Evolutionary conservation across 2,797 vertebrate species (phyloP).

Genomic region (Zalophus californianus): DNA sequence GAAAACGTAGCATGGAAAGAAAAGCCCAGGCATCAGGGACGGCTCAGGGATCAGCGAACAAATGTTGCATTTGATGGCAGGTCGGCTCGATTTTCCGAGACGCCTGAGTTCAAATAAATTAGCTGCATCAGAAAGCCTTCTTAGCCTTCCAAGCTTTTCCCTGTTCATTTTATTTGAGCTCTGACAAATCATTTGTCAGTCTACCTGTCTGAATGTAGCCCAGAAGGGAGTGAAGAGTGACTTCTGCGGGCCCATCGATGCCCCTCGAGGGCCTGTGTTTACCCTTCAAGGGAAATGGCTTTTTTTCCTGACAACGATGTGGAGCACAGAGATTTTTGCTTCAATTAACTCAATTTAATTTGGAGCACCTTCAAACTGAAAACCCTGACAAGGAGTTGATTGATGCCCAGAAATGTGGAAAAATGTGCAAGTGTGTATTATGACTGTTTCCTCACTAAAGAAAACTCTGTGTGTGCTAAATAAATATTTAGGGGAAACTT

Average conservation of each 20-base stretch:
- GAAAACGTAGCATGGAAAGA: background rate
- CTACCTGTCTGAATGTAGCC: slow-evolving; percentile 72
- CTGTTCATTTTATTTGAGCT: slow-evolving; percentile 54
- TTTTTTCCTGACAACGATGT: slow-evolving; percentile 82
- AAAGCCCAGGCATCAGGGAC: background rate
- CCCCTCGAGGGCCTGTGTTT: slow-evolving; percentile 76
- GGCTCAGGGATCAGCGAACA: slow-evolving; percentile 29
- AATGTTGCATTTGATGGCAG: slow-evolving; percentile 39
- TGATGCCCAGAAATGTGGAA: slow-evolving; percentile 56
- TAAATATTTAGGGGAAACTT: background rate
- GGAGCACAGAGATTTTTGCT: slow-evolving; percentile 64
- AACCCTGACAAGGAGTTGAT: slow-evolving; percentile 58
- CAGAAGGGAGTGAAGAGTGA: background rate
- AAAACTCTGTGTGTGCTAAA: background rate
- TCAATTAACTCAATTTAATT: slow-evolving; percentile 77
- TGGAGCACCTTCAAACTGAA: slow-evolving; percentile 57
- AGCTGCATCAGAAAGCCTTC: slow-evolving; percentile 57
- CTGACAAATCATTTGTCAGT: slow-evolving; percentile 74
- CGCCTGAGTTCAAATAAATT: slow-evolving; percentile 46
- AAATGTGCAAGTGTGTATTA: background rate
- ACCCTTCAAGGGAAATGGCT: slow-evolving; percentile 80
- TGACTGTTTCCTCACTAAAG: background rate
- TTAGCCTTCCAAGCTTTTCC: slow-evolving; percentile 73
- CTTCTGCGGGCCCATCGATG: background rate
- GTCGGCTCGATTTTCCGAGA: slow-evolving; percentile 71